Evolutionary conservation across 2,888 invertebrate species (phyloP), one percentile per base, ranked within the genome.

Genomic region (Adela reaumurella): DNA sequence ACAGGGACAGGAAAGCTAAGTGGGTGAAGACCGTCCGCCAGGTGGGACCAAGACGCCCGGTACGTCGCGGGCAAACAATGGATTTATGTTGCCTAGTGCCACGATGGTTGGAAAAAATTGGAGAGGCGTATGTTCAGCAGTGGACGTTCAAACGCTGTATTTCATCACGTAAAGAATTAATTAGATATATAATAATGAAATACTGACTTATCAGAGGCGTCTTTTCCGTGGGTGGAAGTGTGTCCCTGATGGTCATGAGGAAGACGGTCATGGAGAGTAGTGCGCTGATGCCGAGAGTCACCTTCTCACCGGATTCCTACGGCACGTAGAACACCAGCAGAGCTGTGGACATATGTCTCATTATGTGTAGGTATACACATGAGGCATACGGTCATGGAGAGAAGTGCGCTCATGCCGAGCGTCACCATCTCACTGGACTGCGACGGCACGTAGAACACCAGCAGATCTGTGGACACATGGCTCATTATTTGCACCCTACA

Each of bases 401-500:
- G 81, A n/a, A 92, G 81, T 3, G 92, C 92, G 58, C 91, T 91
- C 61, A 92, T 92, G 19, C 92, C 92, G 19, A 92, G 78, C 1
- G 92, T 92, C 52, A 92, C 92, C 69, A 92, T 92, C 67, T 92
- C 92, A 1, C 92, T 92, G 3, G 90, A 90, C 64, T 92, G 92
- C 43, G 90, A 90, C 19, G 92, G 92, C 60, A 92, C 92, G 81
- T 92, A 92, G 76, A 92, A 92, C 50, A 92, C 91, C 57, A 92
- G 77, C 46, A 92, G 80, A 46, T 92, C 92, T 88, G 74, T 49
- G 67, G 68, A 57, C 47, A 56, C 55, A 47, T 35, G 11, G 6
- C 3, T 11, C 24, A 24, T 24, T 24, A 24, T 10, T n/a, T n/a
- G n/a, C n/a, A n/a, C n/a, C n/a, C n/a, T n/a, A n/a, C n/a, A n/a